These are phyloP conservation scores for Nemopilema nomurai DNA, from an alignment of 30 jellyfish, hydroid and myxozoan species.

Conservation along the genomic window DNA sequence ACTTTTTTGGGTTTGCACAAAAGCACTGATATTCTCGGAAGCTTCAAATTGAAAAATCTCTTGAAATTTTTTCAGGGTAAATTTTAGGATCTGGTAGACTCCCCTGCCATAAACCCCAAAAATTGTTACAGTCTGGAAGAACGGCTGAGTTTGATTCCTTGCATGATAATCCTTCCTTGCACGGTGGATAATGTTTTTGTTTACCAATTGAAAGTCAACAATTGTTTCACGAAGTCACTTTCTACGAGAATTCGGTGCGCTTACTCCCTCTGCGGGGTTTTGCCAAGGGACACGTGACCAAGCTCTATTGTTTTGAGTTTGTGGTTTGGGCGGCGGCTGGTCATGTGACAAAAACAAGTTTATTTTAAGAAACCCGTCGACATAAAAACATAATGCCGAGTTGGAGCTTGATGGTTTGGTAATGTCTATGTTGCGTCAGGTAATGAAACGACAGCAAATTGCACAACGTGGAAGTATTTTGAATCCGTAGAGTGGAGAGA, in stretches of 20 bases:
- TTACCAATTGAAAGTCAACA: too few relatives aligned
- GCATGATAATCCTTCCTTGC: too few relatives aligned
- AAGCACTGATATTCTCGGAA: too few relatives aligned
- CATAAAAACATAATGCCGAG: neutral
- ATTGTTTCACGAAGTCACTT: too few relatives aligned
- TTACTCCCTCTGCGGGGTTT: neutral
- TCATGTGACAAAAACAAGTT: constrained; percentile 63
- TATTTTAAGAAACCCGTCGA: constrained; percentile 30
- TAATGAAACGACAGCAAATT: constrained; percentile 35
- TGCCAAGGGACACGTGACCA: constrained; percentile 22
- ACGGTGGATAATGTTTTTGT: too few relatives aligned
- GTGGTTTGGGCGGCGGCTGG: constrained; percentile 53
- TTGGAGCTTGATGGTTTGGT: constrained; percentile 13
- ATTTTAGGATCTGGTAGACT: too few relatives aligned
- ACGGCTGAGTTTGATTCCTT: too few relatives aligned
- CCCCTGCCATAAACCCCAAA: too few relatives aligned
- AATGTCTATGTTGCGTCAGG: constrained; percentile 13
- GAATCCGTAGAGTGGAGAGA: constrained; percentile 8
- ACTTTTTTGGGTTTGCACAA: too few relatives aligned
- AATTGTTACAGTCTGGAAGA: too few relatives aligned
- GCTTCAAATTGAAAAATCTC: too few relatives aligned
- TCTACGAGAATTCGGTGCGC: neutral
- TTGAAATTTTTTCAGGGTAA: too few relatives aligned
- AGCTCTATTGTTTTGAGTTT: neutral
- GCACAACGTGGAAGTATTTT: constrained; percentile 4